Evolutionary conservation across 1,140 invertebrate genomes (phyloP).

Genomic region (Eciton burchellii): DNA sequence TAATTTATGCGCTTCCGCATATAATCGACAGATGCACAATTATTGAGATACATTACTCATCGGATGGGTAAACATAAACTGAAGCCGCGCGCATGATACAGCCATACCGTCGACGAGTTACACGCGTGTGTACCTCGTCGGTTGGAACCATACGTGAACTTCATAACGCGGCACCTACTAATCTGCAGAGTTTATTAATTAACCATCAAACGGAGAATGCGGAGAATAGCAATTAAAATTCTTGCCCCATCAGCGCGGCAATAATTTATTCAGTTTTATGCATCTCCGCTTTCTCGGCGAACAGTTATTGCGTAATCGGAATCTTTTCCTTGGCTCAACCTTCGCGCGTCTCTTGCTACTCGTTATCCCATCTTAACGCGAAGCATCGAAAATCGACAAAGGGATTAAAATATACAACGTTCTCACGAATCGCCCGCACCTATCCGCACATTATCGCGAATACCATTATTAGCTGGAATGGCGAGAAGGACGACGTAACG

Average conservation of each 20-base stretch:
- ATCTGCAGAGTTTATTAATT: constrained; percentile 60
- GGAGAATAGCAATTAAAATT: constrained; percentile 51
- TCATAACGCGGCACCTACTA: constrained; percentile 52
- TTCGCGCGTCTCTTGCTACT: constrained; percentile 2
- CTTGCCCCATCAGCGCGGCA: constrained; percentile 9
- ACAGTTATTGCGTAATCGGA: background rate
- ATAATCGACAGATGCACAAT: constrained; percentile 55
- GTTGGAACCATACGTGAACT: constrained; percentile 40
- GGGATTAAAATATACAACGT: background rate
- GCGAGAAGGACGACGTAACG: constrained; percentile 9
- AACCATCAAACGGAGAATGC: constrained; percentile 48
- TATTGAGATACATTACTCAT: constrained; percentile 63
- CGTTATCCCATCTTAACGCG: background rate
- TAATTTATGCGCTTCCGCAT: constrained; percentile 59
- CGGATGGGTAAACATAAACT: constrained; percentile 58
- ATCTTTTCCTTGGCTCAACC: background rate
- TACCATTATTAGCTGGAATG: constrained; percentile 26
- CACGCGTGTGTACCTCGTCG: constrained; percentile 27
- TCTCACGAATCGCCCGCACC: background rate
- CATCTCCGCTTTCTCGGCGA: constrained; percentile 8
- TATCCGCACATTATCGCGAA: background rate
- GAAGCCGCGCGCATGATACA: constrained; percentile 33
- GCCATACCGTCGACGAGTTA: constrained; percentile 51
- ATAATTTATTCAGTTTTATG: constrained; percentile 42
- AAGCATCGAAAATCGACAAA: background rate